A percentile compares a stretch with the other conserved stretches of the same genome.
Evolutionary conservation across 2,797 vertebrate genomes (phyloP).

Genomic region (Meriones psammophilus): DNA sequence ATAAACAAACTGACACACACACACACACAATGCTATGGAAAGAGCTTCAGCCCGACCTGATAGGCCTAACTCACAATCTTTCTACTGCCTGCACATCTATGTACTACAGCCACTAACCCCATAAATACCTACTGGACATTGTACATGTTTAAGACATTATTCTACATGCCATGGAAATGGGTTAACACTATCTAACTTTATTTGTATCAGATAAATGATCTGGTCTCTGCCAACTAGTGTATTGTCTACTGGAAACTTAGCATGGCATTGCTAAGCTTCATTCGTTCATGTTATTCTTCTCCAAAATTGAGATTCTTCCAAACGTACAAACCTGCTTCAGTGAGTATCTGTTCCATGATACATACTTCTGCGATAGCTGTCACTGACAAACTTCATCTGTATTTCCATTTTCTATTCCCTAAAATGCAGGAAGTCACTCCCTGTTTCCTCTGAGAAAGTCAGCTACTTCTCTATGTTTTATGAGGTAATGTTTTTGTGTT

Average conservation of each 20-base stretch:
- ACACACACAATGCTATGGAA: background rate
- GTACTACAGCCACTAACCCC: background rate
- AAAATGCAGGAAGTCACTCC: background rate
- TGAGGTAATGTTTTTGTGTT: background rate
- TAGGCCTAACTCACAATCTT: background rate
- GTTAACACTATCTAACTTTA: slow-evolving; percentile 13
- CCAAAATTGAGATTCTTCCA: background rate
- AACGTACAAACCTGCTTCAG: background rate
- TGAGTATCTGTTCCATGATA: background rate
- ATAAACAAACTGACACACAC: no score
- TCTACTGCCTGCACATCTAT: background rate
- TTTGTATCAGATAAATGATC: slow-evolving; percentile 63
- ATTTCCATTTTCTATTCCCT: background rate
- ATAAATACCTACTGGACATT: slow-evolving; percentile 13
- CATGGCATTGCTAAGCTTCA: background rate
- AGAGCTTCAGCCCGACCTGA: background rate
- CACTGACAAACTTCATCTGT: background rate
- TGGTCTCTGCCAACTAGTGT: background rate
- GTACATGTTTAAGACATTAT: background rate
- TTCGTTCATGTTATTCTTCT: background rate
- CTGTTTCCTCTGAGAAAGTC: background rate
- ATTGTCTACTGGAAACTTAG: background rate
- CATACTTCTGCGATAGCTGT: background rate
- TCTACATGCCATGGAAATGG: background rate
- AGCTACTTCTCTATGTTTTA: background rate